phyloP scores from a whole-genome alignment of 2,888 invertebrate genomes.

The Ophonus ardosiacus region DNA sequence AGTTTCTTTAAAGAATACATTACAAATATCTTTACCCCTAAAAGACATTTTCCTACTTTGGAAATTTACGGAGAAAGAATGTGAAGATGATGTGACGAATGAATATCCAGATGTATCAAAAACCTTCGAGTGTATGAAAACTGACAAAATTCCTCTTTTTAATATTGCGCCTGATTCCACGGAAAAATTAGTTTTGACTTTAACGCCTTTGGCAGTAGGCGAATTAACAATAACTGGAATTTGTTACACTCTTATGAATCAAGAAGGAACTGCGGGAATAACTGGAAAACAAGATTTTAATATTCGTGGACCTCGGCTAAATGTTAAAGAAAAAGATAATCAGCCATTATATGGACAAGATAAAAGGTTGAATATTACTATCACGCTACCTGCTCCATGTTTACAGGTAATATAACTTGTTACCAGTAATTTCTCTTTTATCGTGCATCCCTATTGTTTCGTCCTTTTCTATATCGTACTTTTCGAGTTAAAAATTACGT shows the following conservation, averaged over 20 bases:
- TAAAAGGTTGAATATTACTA: constrained; percentile 84
- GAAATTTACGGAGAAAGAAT: constrained; percentile 79
- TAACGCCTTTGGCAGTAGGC: constrained; percentile 87
- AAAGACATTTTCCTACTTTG: constrained; percentile 86
- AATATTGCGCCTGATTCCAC: constrained; percentile 80
- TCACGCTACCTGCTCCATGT: constrained; percentile 89
- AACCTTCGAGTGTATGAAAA: constrained; percentile 76
- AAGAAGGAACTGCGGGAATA: constrained; percentile 75
- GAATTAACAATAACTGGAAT: constrained; percentile 86
- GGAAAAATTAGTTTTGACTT: constrained; percentile 82
- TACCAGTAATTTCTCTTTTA: no score
- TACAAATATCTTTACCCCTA: constrained; percentile 84
- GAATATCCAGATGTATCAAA: constrained; percentile 72
- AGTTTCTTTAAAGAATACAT: constrained; percentile 85
- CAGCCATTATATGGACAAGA: constrained; percentile 59
- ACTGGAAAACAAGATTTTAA: constrained; percentile 80
- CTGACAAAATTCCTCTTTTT: constrained; percentile 79
- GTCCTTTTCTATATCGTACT: no score
- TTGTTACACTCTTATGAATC: constrained; percentile 72
- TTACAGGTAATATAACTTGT: constrained; percentile 86
- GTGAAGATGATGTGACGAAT: constrained; percentile 74
- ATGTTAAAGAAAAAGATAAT: constrained; percentile 68
- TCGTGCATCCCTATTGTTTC: no score
- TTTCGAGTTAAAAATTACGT: no score
- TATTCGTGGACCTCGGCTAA: constrained; percentile 79